Evolutionary conservation across 2,888 invertebrate species (phyloP).

Genomic region (Terebella lapidaria): DNA sequence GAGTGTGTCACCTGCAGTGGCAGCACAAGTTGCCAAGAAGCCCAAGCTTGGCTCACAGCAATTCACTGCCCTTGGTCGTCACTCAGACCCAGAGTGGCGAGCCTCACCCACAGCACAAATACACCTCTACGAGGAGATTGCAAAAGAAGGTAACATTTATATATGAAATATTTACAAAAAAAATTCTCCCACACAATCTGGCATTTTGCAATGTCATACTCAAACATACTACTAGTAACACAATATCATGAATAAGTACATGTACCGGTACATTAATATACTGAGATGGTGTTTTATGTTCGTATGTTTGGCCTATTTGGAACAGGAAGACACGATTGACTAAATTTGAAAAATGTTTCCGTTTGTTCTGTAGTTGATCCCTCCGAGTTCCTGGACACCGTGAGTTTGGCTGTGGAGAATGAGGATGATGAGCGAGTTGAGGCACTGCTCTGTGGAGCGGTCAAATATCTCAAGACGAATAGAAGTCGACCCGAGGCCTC

Average conservation of each 20-base stretch:
- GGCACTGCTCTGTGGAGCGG: conserved; percentile 81
- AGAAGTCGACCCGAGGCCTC: conserved; percentile 79
- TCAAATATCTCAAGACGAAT: conserved; percentile 71
- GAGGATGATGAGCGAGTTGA: conserved; percentile 70
- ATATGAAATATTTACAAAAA: background rate
- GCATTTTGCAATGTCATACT: too few species aligned
- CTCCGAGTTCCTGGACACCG: conserved; percentile 69
- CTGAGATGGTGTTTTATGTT: too few species aligned
- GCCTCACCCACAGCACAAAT: conserved; percentile 35
- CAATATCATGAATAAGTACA: too few species aligned
- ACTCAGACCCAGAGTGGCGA: conserved; percentile 18
- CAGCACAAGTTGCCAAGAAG: conserved; percentile 46
- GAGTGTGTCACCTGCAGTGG: conserved; percentile 24
- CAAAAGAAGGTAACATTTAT: conserved; percentile 60
- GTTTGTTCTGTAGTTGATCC: conserved; percentile 71
- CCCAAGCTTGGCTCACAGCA: conserved; percentile 43
- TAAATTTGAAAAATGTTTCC: too few species aligned
- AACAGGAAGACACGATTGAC: too few species aligned
- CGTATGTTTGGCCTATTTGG: too few species aligned
- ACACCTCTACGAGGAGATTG: conserved; percentile 57
- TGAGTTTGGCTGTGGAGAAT: conserved; percentile 70
- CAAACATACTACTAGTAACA: too few species aligned
- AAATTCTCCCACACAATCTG: too few species aligned
- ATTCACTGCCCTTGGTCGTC: conserved; percentile 41
- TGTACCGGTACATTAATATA: too few species aligned